Base-by-base conservation (phyloP, 2,797 vertebrate genomes). In the Pteronotus mesoamericanus region DNA sequence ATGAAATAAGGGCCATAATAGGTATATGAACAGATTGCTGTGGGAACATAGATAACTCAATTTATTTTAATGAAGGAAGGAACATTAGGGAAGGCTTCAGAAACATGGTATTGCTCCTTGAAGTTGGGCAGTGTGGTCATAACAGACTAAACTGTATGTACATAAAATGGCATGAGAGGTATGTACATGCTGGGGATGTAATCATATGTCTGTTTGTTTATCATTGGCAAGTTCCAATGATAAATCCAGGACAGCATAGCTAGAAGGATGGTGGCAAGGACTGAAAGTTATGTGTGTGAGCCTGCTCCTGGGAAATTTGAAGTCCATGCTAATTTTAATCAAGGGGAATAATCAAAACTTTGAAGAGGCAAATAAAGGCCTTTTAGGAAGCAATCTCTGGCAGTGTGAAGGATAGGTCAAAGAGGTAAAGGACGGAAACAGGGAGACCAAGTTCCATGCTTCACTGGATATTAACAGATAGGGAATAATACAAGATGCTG, bases 31-130 rank as follows among this genome's bases (percentile, higher is more conserved):
- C 37, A 93, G 87, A 92, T 94, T 88, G 29, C 90, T 74, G 19
- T 19, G 32, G 89, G 85, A 93, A 39, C 84, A 66, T 37, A 95
- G 80, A 94, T 92, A 78, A 94, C 53, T 86, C 53, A 59, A 93
- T 96, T 93, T 91, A 79, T 91, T 97, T 95, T 95, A 95, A 95
- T 87, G 89, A 89, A 68, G 71, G 61, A 94, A 82, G 66, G 80
- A 94, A 83, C 93, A 84, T 95, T 89, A 84, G 71, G 64, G 85
- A 89, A 96, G 89, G n/a, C 72, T 93, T 86, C 42, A 75, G 74
- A 86, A 79, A 82, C 86, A 48, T 29, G 46, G 83, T 68, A 78
- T 69, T 86, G n/a, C 48, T 48, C 61, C 61, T 93, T 93, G 82
- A 96, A 68, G 42, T 42, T 91, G 69, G 68, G 32, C 19, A 19